Evolutionary conservation across 2,888 invertebrate genomes (phyloP).

Genomic region (Melanargia galathea): DNA sequence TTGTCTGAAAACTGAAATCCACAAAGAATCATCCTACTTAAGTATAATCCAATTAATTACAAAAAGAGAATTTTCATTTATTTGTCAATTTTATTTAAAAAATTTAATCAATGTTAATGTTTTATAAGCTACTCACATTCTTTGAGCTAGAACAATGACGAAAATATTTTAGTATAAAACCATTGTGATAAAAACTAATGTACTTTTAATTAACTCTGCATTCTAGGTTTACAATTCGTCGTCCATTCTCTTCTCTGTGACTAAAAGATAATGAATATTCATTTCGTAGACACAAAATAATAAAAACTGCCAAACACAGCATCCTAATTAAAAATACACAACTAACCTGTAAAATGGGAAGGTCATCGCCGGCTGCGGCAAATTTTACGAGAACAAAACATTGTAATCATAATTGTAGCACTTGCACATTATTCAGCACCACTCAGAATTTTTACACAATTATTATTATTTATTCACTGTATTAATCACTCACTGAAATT

Average conservation of each 20-base stretch:
- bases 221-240: neutral
- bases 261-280: conserved; percentile 21
- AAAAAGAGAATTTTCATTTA: too few relatives aligned
- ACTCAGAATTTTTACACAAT: conserved; percentile 48
- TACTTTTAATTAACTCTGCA: neutral
- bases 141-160: too few relatives aligned
- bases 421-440: conserved; percentile 49
- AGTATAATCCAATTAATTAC: too few relatives aligned
- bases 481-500: conserved; percentile 35
- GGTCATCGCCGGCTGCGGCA: conserved; percentile 68
- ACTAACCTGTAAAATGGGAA: conserved; percentile 74
- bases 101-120: too few relatives aligned
- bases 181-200: too few relatives aligned
- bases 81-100: too few relatives aligned
- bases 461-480: conserved; percentile 35
- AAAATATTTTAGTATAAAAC: too few relatives aligned
- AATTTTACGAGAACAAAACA: conserved; percentile 57
- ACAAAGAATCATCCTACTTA: too few relatives aligned
- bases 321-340: conserved; percentile 68
- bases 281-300: conserved; percentile 18
- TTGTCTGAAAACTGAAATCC: too few relatives aligned
- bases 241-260: neutral
- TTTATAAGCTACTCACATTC: too few relatives aligned
- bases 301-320: conserved; percentile 43
- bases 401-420: conserved; percentile 47